Evolutionary conservation across 1,140 invertebrate species (phyloP), one percentile per base, ranked within the genome.

Genomic region (Leptestheria dahalacensis): DNA sequence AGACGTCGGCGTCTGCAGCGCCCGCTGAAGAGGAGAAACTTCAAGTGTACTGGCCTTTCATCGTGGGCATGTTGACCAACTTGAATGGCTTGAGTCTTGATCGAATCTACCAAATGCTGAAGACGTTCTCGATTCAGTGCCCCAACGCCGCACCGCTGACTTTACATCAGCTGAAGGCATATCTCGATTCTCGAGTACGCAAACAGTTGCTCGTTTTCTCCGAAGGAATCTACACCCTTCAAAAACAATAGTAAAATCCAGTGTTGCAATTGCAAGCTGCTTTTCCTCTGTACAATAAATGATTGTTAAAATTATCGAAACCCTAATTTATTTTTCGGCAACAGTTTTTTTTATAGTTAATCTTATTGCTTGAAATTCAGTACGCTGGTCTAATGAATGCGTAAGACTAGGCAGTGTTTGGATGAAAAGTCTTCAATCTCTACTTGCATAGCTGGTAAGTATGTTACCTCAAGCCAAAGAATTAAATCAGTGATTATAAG

Each of bases 1-100:
- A 90, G 70, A 89, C 93, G 72, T 91, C 95, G 73, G 33, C 6
- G 15, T 6, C 33, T 41, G 33, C 6, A 41, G 33, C 33, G 6
- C 6, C 33, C 15, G 33, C 33, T 41, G 78, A 88, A 60, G 89
- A 94, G 71, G 88, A 91, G 65, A 91, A 96, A 68, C 73, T 93
- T n/a, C 88, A 92, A 74, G 87, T 91, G 10, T 92, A 92, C 67
- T 97, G 92, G 92, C 91, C 90, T 0, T 97, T 97, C 66, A 94
- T 96, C 67, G 85, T 93, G 41, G 92, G 91, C 9, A 96, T 97
- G 91, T 72, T 97, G 25, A 93, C 91, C 0, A 97, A 97, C 76
- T 75, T 97, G 57, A 91, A 96, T 65, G 89, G 87, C 1, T 77
- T 97, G 68, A 85, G 92, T 1, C 73, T 97, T 48, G 92, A 97